Conservation (phyloP, 2,113 vertebrate species). For the Canis aureus region DNA sequence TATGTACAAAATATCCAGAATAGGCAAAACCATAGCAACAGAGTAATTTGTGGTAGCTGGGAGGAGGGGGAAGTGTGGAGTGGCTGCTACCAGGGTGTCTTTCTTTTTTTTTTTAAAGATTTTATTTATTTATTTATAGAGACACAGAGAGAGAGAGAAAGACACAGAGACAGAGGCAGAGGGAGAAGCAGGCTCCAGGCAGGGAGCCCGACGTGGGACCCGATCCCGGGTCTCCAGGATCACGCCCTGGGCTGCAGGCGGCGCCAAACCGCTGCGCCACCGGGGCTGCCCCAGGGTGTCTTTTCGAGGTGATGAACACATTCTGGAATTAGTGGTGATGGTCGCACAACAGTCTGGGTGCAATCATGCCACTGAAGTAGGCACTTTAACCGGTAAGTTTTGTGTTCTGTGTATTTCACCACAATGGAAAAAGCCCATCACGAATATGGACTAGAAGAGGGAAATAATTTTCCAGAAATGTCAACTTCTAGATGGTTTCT, state of each 20-base stretch:
- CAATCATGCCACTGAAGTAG: background rate
- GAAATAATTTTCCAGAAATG: constrained; percentile 8
- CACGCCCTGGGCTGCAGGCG: no score
- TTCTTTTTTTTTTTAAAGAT: no score
- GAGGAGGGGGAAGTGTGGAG: accelerated
- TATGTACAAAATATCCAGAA: background rate
- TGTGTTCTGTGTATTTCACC: background rate
- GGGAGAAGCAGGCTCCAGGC: no score
- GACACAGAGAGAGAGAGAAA: no score
- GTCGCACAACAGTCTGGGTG: no score
- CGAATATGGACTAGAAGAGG: background rate
- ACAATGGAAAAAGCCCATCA: background rate
- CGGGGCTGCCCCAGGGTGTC: no score
- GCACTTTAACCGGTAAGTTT: background rate
- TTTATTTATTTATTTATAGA: no score
- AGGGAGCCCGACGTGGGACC: no score
- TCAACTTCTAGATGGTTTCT: background rate
- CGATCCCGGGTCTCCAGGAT: no score
- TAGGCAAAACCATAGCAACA: background rate
- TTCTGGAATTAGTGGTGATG: background rate
- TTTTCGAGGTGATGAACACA: background rate
- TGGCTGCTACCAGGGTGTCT: background rate
- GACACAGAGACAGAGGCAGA: no score
- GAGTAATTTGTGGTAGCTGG: background rate
- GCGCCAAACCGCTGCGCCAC: no score